Percentiles rank a stretch among this genome's conserved stretches.
Evolutionary conservation across 2,888 invertebrate species (phyloP).

Genomic region (Aporophyla nigra): DNA sequence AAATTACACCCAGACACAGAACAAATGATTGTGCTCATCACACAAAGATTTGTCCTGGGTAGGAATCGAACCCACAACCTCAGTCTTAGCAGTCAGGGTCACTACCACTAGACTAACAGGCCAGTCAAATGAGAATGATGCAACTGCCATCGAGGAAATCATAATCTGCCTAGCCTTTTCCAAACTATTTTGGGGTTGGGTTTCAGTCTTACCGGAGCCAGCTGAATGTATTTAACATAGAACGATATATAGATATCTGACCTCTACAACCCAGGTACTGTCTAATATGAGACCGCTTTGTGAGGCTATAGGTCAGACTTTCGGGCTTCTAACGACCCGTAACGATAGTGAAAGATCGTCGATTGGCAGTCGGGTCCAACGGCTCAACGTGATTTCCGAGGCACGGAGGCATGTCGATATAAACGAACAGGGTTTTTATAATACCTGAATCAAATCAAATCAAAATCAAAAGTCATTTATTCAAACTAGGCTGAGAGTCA

Average conservation of each 20-base stretch:
- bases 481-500: too few species aligned
- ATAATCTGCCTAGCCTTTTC: neutral
- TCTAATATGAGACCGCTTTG: neutral
- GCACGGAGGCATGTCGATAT: neutral
- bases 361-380: neutral
- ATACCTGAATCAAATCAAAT: neutral
- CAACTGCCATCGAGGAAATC: neutral
- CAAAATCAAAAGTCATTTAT: too few species aligned
- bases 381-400: neutral
- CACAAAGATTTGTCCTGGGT: too few species aligned
- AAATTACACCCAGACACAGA: too few species aligned
- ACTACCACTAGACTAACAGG: too few species aligned
- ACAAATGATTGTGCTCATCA: too few species aligned
- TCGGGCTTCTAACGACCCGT: neutral
- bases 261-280: neutral
- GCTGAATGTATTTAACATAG: neutral
- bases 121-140: too few species aligned
- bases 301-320: neutral
- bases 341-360: neutral
- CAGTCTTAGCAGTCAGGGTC: too few species aligned
- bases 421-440: neutral
- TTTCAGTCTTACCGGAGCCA: neutral
- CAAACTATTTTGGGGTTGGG: neutral
- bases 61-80: too few species aligned
- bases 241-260: neutral